These are phyloP conservation scores for Hydropsyche tenuis DNA, from an alignment of 1,140 invertebrate species.

Conservation along the genomic window DNA sequence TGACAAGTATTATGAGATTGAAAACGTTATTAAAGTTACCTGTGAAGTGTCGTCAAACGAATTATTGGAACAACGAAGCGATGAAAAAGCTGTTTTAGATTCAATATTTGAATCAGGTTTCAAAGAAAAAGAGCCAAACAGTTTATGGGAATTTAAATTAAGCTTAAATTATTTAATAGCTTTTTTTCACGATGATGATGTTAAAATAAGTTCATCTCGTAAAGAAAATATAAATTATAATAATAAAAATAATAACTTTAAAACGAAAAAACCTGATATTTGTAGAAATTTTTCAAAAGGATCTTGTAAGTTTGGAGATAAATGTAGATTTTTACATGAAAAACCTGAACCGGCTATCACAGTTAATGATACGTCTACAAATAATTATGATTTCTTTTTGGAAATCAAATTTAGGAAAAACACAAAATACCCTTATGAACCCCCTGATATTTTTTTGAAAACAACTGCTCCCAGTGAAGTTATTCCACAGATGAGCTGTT, in stretches of 20 bases:
- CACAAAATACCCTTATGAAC: constrained; percentile 74
- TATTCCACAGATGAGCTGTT: constrained; percentile 67
- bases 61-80: constrained; percentile 67
- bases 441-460: constrained; percentile 73
- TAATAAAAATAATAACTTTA: constrained; percentile 54
- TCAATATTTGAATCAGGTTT: constrained; percentile 76
- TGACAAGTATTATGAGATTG: constrained; percentile 69
- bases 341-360: constrained; percentile 53
- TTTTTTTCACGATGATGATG: constrained; percentile 65
- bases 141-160: constrained; percentile 71
- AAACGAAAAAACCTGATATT: constrained; percentile 66
- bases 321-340: constrained; percentile 77
- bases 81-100: constrained; percentile 75
- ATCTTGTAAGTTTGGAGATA: constrained; percentile 71
- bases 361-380: constrained; percentile 54
- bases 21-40: constrained; percentile 55
- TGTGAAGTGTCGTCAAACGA: constrained; percentile 61
- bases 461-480: constrained; percentile 60
- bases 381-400: constrained; percentile 62
- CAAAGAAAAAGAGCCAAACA: constrained; percentile 68
- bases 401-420: constrained; percentile 76
- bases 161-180: constrained; percentile 72
- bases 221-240: constrained; percentile 59
- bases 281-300: constrained; percentile 74
- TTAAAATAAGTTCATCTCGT: constrained; percentile 52